Evolutionary conservation across 2,888 invertebrate genomes (phyloP).

Genomic region (Stenotaenia linearis): DNA sequence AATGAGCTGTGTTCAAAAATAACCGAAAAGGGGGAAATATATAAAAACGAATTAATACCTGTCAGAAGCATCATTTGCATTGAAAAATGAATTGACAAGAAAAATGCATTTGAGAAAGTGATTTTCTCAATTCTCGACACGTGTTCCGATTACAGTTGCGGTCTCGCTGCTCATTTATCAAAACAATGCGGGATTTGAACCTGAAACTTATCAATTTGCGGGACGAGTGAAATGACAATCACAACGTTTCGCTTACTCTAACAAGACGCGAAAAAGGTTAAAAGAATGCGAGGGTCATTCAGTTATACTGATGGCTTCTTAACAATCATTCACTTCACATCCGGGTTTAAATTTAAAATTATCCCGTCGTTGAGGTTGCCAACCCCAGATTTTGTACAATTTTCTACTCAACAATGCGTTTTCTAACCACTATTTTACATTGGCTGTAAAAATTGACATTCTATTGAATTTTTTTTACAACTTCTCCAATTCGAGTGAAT

Average conservation of each 20-base stretch:
- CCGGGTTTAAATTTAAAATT: not conserved
- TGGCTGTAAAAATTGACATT: not conserved
- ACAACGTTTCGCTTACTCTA: not conserved
- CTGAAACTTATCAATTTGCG: not conserved
- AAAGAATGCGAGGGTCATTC: not conserved
- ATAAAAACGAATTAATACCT: too few relatives aligned
- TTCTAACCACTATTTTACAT: not conserved
- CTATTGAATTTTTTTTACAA: not conserved
- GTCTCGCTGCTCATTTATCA: not conserved
- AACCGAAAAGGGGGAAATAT: too few relatives aligned
- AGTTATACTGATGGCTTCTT: not conserved
- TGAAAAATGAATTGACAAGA: not conserved
- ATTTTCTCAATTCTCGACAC: not conserved
- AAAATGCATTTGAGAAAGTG: not conserved
- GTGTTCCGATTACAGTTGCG: not conserved
- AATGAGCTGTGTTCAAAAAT: too few relatives aligned
- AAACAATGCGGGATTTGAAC: not conserved
- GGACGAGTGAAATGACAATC: not conserved
- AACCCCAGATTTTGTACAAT: not conserved
- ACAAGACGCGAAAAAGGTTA: not conserved
- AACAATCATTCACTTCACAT: not conserved
- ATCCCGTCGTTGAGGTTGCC: not conserved
- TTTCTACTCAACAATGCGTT: not conserved
- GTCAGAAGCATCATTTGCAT: not conserved
- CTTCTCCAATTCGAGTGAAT: not conserved